A percentile compares a stretch with the other conserved stretches of the same genome.
These are phyloP conservation scores for Ceratotherium simum DNA, from an alignment of 2,113 vertebrate species.

Conservation along the genomic window DNA sequence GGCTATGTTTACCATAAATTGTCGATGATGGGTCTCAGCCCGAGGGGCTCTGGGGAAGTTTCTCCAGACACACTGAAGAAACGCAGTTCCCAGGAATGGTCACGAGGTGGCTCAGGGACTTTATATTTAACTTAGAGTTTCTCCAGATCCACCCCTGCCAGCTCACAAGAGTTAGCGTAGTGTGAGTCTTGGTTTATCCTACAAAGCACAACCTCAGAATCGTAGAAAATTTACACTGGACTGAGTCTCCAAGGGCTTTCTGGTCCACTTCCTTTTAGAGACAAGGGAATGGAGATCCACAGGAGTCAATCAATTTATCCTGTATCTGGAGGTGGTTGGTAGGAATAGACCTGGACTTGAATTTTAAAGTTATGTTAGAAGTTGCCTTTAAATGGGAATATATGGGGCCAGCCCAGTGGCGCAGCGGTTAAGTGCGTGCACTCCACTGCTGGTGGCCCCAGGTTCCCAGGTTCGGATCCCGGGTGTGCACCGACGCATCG, in stretches of 20 bases:
- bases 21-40: neutral
- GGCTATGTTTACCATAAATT: neutral
- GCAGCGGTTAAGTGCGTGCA: too few species aligned
- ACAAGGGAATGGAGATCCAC: neutral
- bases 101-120: constrained; percentile 53
- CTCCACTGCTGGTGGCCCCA: too few species aligned
- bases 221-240: neutral
- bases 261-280: neutral
- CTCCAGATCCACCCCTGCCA: neutral
- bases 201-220: neutral
- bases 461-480: too few species aligned
- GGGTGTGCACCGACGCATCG: too few species aligned
- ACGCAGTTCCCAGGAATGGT: neutral
- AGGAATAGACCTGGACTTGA: neutral
- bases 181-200: neutral
- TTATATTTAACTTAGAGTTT: neutral
- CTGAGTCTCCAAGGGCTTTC: neutral
- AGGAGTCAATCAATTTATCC: neutral
- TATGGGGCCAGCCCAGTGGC: neutral
- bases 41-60: neutral
- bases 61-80: neutral
- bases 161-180: neutral
- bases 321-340: neutral
- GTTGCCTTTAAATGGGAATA: neutral
- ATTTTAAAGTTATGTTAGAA: neutral